Evolutionary conservation across 2,888 invertebrate genomes (phyloP), one percentile per base, ranked within the genome.

Genomic region (Apamea crenata): DNA sequence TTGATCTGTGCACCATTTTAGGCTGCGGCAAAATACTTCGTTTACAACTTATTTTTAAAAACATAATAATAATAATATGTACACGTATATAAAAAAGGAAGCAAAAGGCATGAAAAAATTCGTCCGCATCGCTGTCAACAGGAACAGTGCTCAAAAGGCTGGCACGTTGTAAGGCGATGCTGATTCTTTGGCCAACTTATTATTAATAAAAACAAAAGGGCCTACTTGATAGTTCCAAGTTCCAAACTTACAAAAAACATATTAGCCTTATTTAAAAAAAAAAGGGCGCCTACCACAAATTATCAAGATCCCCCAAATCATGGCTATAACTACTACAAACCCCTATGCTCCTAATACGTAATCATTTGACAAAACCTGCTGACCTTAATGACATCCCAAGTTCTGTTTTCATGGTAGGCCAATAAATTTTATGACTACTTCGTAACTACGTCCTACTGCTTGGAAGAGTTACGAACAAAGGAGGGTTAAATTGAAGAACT

Each of bases 331-430:
- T 14, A 12, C 25, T 16, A 71, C 47, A 40, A 36, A 40, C n/a
- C n/a, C 8, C 12, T 25, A 65, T 75, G 4, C 63, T 53, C 44
- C 59, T 32, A 72, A 74, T 74, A 50, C 18, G 18, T 18, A 74
- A 84, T 71, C 32, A 63, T 80, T 71, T 40, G 40, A 59, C 74
- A 74, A 68, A 69, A 63, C 40, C 59, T 56, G 32, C 14, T 74
- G 87, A 84, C 85, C 85, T 44, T 69, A 87, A 85, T 85, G 74
- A 75, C 81, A 73, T 71, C 29, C 18, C 59, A 84, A 75, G 47
- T 84, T 87, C 61, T 74, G 47, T 63, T 74, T 80, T 80, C 77
- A 74, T 68, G 69, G 25, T 63, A 21, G 74, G 70, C 74, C 84
- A 77, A 77, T 83, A 74, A 56, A 74, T 71, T 75, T 16, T 74